A percentile compares a stretch with the other conserved stretches of the same genome.
Conservation (phyloP, 2,113 vertebrate species). For the Dicaeum eximium region DNA sequence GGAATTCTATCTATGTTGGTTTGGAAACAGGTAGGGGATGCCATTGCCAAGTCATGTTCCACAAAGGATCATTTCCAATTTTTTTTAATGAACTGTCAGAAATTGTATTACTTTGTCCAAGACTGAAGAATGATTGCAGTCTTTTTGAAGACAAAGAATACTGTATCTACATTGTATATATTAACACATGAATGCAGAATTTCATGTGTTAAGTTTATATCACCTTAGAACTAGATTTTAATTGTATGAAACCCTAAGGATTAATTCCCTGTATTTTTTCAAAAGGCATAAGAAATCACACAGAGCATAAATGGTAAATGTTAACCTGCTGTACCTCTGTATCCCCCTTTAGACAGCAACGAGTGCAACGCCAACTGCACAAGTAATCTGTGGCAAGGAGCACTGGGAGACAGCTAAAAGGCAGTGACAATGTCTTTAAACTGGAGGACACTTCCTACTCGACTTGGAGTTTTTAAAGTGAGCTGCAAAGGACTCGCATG, state of each 20-base stretch:
- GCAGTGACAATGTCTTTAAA: slow-evolving; percentile 65
- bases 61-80: neutral
- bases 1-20: neutral
- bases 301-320: neutral
- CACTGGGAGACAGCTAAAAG: slow-evolving; percentile 34
- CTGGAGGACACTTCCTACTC: neutral
- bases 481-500: slow-evolving; percentile 57
- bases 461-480: neutral
- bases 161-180: neutral
- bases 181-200: neutral
- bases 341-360: slow-evolving; percentile 52
- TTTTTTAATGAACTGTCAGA: neutral
- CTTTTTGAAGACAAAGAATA: neutral
- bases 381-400: slow-evolving; percentile 24
- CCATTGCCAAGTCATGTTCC: neutral
- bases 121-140: neutral
- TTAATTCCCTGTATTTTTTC: neutral
- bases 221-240: neutral
- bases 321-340: slow-evolving; percentile 41
- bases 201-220: neutral
- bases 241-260: neutral
- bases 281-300: neutral
- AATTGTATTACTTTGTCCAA: neutral
- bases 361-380: slow-evolving; percentile 4
- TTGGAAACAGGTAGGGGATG: neutral